Evolutionary conservation across 2,888 invertebrate genomes (phyloP).

Genomic region (Dasysyrphus albostriatus): DNA sequence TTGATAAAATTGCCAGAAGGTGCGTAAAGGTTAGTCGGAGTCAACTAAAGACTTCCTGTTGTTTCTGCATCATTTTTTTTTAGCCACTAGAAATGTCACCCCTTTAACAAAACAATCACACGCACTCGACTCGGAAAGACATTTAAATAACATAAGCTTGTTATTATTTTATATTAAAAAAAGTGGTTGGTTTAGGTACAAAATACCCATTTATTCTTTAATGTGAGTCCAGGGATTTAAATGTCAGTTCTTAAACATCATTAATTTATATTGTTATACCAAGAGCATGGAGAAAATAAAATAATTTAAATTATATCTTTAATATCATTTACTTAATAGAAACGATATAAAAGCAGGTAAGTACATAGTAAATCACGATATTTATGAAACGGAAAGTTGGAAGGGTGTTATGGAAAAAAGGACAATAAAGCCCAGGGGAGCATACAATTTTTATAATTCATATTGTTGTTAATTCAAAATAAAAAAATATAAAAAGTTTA

Average conservation of each 20-base stretch:
- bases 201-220: not conserved
- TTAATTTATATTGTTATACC: not conserved
- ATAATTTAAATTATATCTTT: not conserved
- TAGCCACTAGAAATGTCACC: not conserved
- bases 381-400: too few relatives aligned
- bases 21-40: not conserved
- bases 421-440: too few relatives aligned
- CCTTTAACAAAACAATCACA: not conserved
- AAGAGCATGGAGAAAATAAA: not conserved
- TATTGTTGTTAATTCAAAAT: too few relatives aligned
- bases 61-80: not conserved
- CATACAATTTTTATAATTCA: too few relatives aligned
- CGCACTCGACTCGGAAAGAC: not conserved
- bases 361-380: too few relatives aligned
- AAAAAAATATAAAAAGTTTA: too few relatives aligned
- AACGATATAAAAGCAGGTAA: not conserved
- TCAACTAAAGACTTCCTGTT: not conserved
- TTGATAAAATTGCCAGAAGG: not conserved
- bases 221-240: not conserved
- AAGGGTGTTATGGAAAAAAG: too few relatives aligned
- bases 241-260: not conserved
- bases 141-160: constrained; percentile 5
- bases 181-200: not conserved
- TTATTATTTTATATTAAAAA: not conserved
- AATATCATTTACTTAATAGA: not conserved